phyloP scores from a whole-genome alignment of 2,888 invertebrate genomes.

The Aleiodes testaceus region DNA sequence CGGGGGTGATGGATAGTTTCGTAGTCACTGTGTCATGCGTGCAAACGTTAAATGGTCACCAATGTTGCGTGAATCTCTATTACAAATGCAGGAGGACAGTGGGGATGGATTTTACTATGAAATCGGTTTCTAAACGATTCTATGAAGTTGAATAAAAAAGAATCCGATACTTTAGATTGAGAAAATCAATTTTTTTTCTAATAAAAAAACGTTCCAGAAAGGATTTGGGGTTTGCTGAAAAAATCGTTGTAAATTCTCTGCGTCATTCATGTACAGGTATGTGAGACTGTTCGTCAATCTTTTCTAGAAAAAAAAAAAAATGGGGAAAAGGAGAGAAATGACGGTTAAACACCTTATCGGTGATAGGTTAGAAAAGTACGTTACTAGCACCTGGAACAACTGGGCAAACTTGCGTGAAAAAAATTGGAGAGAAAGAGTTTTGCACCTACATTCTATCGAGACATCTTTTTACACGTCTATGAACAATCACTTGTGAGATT shows the following conservation, averaged over 20 bases:
- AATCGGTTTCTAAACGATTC: slow-evolving; percentile 9
- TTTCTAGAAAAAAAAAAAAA: slow-evolving; percentile 9
- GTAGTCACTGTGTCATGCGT: slow-evolving; percentile 62
- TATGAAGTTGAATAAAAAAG: background rate
- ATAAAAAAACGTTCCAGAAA: slow-evolving; percentile 6
- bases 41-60: slow-evolving; percentile 59
- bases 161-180: background rate
- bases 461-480: slow-evolving; percentile 22
- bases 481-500: slow-evolving; percentile 18
- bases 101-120: slow-evolving; percentile 16
- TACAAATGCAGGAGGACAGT: slow-evolving; percentile 25
- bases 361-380: slow-evolving; percentile 40
- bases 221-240: background rate
- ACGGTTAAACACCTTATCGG: slow-evolving; percentile 52
- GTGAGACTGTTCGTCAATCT: slow-evolving; percentile 3
- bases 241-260: slow-evolving; percentile 11
- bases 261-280: slow-evolving; percentile 18
- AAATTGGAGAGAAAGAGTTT: background rate
- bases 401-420: slow-evolving; percentile 26
- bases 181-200: slow-evolving; percentile 2
- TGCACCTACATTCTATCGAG: slow-evolving; percentile 29
- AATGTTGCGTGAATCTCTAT: slow-evolving; percentile 56
- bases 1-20: slow-evolving; percentile 70
- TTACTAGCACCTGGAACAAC: slow-evolving; percentile 49
- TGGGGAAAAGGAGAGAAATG: slow-evolving; percentile 36